phyloP scores from a whole-genome alignment of 2,113 vertebrate species.

The Gymnorhina tibicen region DNA sequence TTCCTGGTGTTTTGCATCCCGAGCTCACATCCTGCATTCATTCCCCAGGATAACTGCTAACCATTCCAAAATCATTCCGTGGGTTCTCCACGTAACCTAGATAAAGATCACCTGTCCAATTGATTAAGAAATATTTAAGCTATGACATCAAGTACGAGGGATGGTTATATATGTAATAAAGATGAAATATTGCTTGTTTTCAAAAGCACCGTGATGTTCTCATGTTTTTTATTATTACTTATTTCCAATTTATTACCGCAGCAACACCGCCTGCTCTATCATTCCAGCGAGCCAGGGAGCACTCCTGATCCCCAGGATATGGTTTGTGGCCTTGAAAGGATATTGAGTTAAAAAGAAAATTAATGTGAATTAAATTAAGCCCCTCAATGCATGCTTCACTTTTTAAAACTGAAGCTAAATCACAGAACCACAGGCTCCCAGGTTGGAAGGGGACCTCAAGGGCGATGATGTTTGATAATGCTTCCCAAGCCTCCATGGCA shows the following conservation, averaged over 20 bases:
- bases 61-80: not conserved
- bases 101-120: slow-evolving; percentile 7
- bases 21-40: not conserved
- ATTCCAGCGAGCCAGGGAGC: not conserved
- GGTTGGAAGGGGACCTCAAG: not conserved
- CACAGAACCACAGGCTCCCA: not conserved
- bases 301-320: not conserved
- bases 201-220: not conserved
- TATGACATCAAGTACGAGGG: not conserved
- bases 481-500: not conserved
- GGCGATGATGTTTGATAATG: not conserved
- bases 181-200: slow-evolving; percentile 39
- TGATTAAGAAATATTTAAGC: slow-evolving; percentile 26
- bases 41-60: not conserved
- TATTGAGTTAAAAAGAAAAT: slow-evolving; percentile 40
- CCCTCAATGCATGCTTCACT: not conserved
- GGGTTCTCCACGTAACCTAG: not conserved
- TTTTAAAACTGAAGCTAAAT: not conserved
- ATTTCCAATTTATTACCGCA: slow-evolving; percentile 35
- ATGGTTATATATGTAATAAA: slow-evolving; percentile 11
- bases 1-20: not conserved
- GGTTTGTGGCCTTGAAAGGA: slow-evolving; percentile 30
- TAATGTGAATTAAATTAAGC: slow-evolving; percentile 20
- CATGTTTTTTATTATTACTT: slow-evolving; percentile 24
- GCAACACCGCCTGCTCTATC: not conserved